Evolutionary conservation across 1,140 invertebrate genomes (phyloP), one percentile per base, ranked within the genome.

Genomic region (Drosophila littoralis): DNA sequence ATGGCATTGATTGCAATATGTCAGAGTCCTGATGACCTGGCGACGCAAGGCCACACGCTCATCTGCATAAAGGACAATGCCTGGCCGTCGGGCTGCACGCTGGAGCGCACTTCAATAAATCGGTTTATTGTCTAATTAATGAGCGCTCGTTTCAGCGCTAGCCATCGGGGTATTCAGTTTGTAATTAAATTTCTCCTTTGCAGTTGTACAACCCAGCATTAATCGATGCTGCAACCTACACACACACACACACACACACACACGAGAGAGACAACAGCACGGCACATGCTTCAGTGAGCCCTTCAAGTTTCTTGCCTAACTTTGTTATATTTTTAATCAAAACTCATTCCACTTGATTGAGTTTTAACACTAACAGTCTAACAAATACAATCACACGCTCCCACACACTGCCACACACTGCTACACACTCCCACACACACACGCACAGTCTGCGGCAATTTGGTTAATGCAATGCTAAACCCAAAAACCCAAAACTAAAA

Each of bases 311-410:
- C 68, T 69, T 63, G 59, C 57, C 71, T 86, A 86, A 85, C 83
- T 79, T 67, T 75, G 79, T 88, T 88, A 83, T 88, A 88, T 83
- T 88, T 88, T 88, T 86, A 86, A 86, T 86, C 83, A 86, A 86
- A 86, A 88, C 84, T 86, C 83, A 83, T 86, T 86, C 67, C 79
- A 48, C 83, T 79, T 83, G 83, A 86, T 88, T 86, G 83, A 88
- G 83, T 83, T 82, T 79, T 64, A 67, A 79, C 79, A 79, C 70
- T 59, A 76, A 50, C 42, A 60, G 42, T 17, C 33, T 40, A 36
- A 33, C 2, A 15, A 10, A 9, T 32, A 32, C 15, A 42, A 15
- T 12, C 43, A 45, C 57, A 32, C 10, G 38, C 36, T 17, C 36
- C 22, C 22, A 28, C 22, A 22, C 22, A 22, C 17, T 17, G 1